phyloP scores from a whole-genome alignment of 64 coral and sea anemone genomes.

The Anthopleura sola region DNA sequence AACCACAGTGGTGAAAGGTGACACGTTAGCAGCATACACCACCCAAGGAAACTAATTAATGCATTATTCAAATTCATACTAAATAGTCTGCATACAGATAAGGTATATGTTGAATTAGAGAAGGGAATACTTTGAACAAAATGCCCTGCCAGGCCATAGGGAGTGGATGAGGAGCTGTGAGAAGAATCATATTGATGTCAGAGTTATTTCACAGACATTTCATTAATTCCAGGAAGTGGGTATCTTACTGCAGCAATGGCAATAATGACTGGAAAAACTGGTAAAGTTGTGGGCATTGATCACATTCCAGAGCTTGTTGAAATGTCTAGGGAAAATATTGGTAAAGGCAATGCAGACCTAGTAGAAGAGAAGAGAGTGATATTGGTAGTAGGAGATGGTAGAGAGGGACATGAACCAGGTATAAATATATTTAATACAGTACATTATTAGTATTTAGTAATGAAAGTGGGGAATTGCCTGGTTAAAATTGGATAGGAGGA shows the following conservation, averaged over 20 bases:
- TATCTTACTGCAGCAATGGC: constrained; percentile 88
- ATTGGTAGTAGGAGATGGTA: constrained; percentile 79
- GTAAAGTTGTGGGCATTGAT: constrained; percentile 84
- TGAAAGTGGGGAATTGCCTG: too few relatives aligned
- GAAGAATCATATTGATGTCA: neutral
- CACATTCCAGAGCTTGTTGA: constrained; percentile 87
- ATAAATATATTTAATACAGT: neutral
- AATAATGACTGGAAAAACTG: constrained; percentile 80
- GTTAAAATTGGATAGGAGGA: too few relatives aligned
- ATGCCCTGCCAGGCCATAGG: too few relatives aligned
- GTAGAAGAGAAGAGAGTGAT: constrained; percentile 61
- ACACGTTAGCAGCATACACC: too few relatives aligned
- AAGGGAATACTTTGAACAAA: too few relatives aligned
- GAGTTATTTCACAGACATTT: too few relatives aligned
- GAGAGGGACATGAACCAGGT: constrained; percentile 78
- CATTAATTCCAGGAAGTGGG: constrained; percentile 61
- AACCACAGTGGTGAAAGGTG: too few relatives aligned
- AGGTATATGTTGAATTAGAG: too few relatives aligned
- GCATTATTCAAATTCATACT: too few relatives aligned
- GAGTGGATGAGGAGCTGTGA: too few relatives aligned
- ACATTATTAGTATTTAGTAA: neutral
- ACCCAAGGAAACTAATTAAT: too few relatives aligned
- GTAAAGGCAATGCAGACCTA: constrained; percentile 69
- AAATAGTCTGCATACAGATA: too few relatives aligned
- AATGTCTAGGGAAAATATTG: constrained; percentile 72